Percentiles rank a stretch among this genome's conserved stretches.
phyloP scores from a whole-genome alignment of 1,140 invertebrate genomes.

The Acromyrmex echinatior region DNA sequence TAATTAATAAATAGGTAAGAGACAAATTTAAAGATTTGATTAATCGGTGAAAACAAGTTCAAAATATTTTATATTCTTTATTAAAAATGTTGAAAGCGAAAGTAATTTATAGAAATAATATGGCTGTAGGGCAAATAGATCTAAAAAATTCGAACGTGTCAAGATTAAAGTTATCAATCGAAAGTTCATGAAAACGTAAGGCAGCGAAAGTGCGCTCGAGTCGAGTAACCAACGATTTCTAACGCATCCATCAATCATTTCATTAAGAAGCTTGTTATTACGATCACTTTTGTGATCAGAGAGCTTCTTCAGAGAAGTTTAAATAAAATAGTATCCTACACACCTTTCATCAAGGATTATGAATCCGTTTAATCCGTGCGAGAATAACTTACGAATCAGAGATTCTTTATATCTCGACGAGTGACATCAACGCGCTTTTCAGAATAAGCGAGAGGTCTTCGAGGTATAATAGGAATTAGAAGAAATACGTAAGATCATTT shows the following conservation, averaged over 20 bases:
- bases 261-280: neutral
- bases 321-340: constrained; percentile 52
- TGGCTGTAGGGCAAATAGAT: neutral
- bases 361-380: neutral
- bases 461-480: neutral
- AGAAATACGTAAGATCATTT: constrained; percentile 48
- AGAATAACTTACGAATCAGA: constrained; percentile 65
- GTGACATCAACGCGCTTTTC: constrained; percentile 52
- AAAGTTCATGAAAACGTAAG: constrained; percentile 24
- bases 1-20: neutral
- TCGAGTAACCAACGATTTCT: constrained; percentile 27
- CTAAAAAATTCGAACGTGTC: constrained; percentile 4
- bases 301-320: constrained; percentile 41
- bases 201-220: constrained; percentile 2
- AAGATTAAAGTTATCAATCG: constrained; percentile 23
- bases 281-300: neutral
- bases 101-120: constrained; percentile 8
- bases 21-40: constrained; percentile 23
- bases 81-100: constrained; percentile 5
- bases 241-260: constrained; percentile 33
- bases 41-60: constrained; percentile 17
- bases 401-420: constrained; percentile 57
- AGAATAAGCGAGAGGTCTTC: neutral
- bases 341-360: neutral
- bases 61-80: neutral